These are phyloP conservation scores for Leptura quadrifasciata DNA, from an alignment of 2,888 invertebrate genomes.

Conservation along the genomic window DNA sequence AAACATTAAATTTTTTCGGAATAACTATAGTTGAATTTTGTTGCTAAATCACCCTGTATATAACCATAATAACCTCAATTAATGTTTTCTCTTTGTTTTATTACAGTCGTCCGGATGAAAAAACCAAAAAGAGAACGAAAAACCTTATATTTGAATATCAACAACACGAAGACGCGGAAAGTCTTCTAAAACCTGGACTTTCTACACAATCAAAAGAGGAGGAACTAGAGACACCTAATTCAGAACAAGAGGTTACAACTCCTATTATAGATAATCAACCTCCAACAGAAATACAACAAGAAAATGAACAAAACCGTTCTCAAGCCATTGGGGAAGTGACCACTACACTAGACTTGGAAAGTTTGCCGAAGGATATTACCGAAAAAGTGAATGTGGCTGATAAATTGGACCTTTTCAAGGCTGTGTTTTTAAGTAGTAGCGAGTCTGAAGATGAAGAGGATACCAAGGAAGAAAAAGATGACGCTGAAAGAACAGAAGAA, in stretches of 20 bases:
- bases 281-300: not conserved
- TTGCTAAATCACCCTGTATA: too few species aligned
- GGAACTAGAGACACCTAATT: constrained; percentile 12
- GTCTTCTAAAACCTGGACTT: constrained; percentile 64
- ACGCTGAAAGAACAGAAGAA: constrained; percentile 58
- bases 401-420: constrained; percentile 89
- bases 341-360: constrained; percentile 22
- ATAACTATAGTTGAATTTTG: too few species aligned
- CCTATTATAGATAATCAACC: not conserved
- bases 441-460: constrained; percentile 71
- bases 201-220: constrained; percentile 33
- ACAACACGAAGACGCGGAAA: constrained; percentile 72
- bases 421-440: constrained; percentile 90
- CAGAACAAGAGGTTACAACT: not conserved
- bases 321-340: not conserved
- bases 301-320: not conserved
- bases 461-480: constrained; percentile 59
- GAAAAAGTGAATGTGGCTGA: constrained; percentile 72
- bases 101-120: constrained; percentile 51
- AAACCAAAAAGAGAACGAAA: constrained; percentile 76
- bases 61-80: not conserved
- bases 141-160: constrained; percentile 88
- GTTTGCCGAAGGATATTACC: constrained; percentile 63
- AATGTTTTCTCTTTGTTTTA: constrained; percentile 13
- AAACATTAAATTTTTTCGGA: too few species aligned